phyloP scores from a whole-genome alignment of 2,113 vertebrate genomes.

The Pluvianellus socialis region DNA sequence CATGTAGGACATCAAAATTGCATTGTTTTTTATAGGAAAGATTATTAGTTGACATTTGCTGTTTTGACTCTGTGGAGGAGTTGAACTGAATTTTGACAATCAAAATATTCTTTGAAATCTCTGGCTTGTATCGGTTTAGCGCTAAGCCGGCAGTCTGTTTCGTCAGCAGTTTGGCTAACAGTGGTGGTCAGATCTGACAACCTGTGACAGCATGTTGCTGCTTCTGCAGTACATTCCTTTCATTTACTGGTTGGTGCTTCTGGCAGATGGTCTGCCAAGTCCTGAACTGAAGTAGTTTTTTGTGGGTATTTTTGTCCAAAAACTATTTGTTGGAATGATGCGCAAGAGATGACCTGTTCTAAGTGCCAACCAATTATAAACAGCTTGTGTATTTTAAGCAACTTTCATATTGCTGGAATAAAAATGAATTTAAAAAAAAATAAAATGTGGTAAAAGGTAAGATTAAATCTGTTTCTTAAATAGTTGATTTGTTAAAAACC shows the following conservation, averaged over 20 bases:
- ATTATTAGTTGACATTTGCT: background rate
- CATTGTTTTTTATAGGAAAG: background rate
- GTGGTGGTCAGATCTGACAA: background rate
- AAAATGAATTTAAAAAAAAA: background rate
- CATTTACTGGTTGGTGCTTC: background rate
- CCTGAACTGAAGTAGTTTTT: background rate
- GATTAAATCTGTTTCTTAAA: background rate
- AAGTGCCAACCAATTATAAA: background rate
- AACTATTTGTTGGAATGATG: background rate
- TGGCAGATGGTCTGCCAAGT: background rate
- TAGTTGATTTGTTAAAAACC: background rate
- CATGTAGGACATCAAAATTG: background rate
- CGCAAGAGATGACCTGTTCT: background rate
- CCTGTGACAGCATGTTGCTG: background rate
- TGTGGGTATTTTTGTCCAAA: background rate
- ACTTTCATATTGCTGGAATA: background rate
- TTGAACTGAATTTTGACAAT: background rate
- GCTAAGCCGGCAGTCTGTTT: background rate
- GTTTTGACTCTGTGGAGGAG: background rate
- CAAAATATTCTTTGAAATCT: background rate
- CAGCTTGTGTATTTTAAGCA: background rate
- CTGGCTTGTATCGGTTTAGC: background rate
- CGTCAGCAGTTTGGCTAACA: background rate
- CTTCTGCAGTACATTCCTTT: background rate
- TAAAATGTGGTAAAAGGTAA: background rate